These are phyloP conservation scores for Halcyon malimbica DNA, from an alignment of 2,113 vertebrate species.

Conservation along the genomic window DNA sequence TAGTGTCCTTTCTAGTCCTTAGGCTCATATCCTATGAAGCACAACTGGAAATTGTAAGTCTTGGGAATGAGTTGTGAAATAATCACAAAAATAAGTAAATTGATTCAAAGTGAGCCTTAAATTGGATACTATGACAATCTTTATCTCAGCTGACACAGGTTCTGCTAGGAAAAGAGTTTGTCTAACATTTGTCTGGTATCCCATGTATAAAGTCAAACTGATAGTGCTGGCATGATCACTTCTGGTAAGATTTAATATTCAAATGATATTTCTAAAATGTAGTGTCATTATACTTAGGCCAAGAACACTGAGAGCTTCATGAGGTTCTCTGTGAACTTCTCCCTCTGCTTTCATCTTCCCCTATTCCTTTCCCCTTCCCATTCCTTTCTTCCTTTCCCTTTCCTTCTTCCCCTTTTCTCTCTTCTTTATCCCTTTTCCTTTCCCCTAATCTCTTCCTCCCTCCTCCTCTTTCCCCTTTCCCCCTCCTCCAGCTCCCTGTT, in stretches of 20 bases:
- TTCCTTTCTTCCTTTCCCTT: background rate
- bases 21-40: background rate
- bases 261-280: constrained; percentile 1
- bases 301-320: background rate
- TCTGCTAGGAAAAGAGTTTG: background rate
- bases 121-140: background rate
- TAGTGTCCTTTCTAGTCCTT: background rate
- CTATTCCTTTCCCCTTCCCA: background rate
- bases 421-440: background rate
- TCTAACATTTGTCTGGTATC: background rate
- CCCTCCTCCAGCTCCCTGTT: background rate
- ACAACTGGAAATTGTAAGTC: background rate
- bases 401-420: background rate
- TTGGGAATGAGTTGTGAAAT: background rate
- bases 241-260: background rate
- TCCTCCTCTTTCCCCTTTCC: background rate
- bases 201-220: background rate
- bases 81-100: background rate
- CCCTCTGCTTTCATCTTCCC: background rate
- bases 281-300: background rate
- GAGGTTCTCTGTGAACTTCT: background rate
- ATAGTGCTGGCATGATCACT: background rate
- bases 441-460: background rate
- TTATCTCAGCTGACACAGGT: background rate
- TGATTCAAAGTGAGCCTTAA: background rate